These are phyloP conservation scores for Geopemphigus sp. DNA, from an alignment of 1,140 invertebrate genomes.

Conservation along the genomic window DNA sequence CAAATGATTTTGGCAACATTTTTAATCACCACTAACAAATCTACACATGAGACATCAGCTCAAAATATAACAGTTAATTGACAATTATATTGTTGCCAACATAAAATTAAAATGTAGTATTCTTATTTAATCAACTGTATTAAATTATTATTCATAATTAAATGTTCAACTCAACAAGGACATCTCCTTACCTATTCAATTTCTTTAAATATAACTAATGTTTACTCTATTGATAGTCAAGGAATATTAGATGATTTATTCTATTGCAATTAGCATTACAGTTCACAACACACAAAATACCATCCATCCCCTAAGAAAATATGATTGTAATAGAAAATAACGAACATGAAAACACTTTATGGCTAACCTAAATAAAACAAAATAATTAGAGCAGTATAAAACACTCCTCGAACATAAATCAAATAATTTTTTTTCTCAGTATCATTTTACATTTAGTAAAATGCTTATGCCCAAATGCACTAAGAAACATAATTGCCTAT, in stretches of 20 bases:
- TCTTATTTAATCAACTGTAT: background rate
- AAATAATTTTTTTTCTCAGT: background rate
- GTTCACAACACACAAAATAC: background rate
- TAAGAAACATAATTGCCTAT: slow-evolving; percentile 24
- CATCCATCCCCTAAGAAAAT: background rate
- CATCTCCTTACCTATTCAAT: background rate
- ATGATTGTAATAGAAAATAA: slow-evolving; percentile 12
- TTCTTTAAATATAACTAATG: background rate
- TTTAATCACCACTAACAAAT: slow-evolving; percentile 15
- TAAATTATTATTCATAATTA: background rate
- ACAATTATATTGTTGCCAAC: slow-evolving; percentile 7
- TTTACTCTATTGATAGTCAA: no score
- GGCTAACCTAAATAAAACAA: background rate
- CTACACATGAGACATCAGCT: slow-evolving; percentile 1
- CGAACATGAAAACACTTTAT: background rate
- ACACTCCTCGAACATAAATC: background rate
- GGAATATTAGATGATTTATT: no score
- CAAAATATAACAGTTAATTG: slow-evolving; percentile 22
- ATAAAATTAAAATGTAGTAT: slow-evolving; percentile 1
- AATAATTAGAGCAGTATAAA: background rate
- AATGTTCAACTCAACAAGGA: background rate
- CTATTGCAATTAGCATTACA: background rate
- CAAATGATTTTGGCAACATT: slow-evolving; percentile 47
- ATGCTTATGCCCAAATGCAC: background rate
- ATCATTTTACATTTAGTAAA: background rate